Base-by-base conservation (phyloP, 1,140 invertebrate species). In the Pachypeltis micranthus region DNA sequence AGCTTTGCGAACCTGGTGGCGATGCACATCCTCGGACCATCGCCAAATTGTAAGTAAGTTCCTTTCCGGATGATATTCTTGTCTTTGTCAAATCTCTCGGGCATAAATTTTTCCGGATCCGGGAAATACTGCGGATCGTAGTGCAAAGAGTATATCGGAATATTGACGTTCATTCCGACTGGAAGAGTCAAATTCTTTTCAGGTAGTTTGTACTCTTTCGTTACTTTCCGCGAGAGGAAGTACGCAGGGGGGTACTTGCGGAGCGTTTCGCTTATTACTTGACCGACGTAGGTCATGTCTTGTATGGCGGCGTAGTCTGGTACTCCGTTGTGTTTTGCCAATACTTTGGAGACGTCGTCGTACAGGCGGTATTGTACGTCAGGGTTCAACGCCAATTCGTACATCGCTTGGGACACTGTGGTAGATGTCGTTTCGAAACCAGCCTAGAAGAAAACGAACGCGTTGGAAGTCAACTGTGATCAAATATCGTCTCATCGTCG, bases 361-460 rank as follows among this genome's bases (percentile, higher is more conserved):
- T 81, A 73, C 0, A 85, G 67, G 64, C 74, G 79, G 0, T 80
- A 70, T 66, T 90, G 87, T 21, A 84, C 72, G 16, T 82, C 74
- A 27, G 79, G 81, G 70, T 86, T 75, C 1, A 71, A 67, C 0
- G 85, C 83, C 19, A 90, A 70, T 61, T 80, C 75, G 65, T 83
- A 85, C 0, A 79, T 69, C 0, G 78, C 73, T 27, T 81, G 83
- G 24, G 79, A 77, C 56, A 88, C 75, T 0, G 80, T 74, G 0
- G 79, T 81, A 0, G 84, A 80, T 0, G 83, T 83, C 0, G 86
- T 87, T 63, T 88, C 86, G 64, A 83, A 88, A 2, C 85, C 85
- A 1, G 83, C 85, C 4, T 84, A 71, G 63, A 85, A 78, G 66
- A 85, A 85, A 0, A 80, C 68, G 65, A 83, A 74, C 0, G 77